phyloP scores from a whole-genome alignment of 2,113 vertebrate species.

The Sitta europaea region DNA sequence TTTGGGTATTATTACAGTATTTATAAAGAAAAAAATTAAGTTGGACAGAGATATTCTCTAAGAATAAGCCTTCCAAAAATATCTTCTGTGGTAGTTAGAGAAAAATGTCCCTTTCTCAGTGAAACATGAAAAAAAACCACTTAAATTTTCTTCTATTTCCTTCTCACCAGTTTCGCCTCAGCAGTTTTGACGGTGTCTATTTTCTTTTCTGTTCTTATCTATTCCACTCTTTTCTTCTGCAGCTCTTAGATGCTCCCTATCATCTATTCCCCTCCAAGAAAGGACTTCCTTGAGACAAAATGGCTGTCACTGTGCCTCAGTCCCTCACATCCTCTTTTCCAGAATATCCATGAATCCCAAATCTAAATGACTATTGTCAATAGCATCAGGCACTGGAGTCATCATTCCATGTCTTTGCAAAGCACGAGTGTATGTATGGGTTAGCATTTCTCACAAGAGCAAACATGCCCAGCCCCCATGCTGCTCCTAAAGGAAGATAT shows the following conservation, averaged over 20 bases:
- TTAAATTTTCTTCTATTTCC: neutral
- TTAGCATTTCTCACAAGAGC: neutral
- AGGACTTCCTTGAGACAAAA: neutral
- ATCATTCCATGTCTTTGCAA: neutral
- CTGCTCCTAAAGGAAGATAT: neutral
- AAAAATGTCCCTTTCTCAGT: neutral
- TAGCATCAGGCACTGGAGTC: neutral
- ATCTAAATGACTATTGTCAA: neutral
- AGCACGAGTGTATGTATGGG: neutral
- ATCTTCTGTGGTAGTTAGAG: neutral
- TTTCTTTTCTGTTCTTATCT: neutral
- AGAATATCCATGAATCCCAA: neutral
- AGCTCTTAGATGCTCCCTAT: neutral
- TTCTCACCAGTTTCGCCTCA: neutral
- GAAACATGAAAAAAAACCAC: neutral
- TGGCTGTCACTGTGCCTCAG: neutral
- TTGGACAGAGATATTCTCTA: neutral
- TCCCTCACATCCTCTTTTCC: neutral
- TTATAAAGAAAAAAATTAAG: neutral
- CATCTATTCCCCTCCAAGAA: neutral
- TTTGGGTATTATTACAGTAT: neutral
- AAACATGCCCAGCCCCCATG: accelerated
- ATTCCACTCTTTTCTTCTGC: neutral
- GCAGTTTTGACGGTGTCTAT: neutral
- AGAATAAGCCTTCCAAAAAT: neutral